Evolutionary conservation across 2,888 invertebrate species (phyloP), one percentile per base, ranked within the genome.

Genomic region (Rhabditoides inermis): DNA sequence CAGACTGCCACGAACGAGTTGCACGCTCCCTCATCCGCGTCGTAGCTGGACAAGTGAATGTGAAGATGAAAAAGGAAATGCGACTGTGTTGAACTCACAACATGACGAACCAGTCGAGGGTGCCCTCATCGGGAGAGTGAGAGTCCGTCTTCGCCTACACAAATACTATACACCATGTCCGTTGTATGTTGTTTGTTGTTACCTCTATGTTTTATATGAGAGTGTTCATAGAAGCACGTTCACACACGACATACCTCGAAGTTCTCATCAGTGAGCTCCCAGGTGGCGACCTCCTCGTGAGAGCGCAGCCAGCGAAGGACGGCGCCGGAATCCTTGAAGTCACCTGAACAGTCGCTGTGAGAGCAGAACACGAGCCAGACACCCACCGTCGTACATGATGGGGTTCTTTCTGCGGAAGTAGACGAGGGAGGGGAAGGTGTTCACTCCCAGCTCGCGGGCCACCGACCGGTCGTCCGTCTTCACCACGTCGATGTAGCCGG

Each of bases 391-490:
- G 81, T 90, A 92, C 77, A 90, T 87, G 79, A 90, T 90, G 77
- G 91, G 90, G 82, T 90, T 88, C 81, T 88, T 89, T 80, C 91
- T 88, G 81, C 91, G 86, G 83, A 90, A 92, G 80, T 91, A 92
- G 75, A 90, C 90, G 81, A 92, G 87, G 72, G 91, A 88, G 75
- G 92, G 92, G 81, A 91, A 91, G 80, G 84, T 89, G 79, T 86
- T 88, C 81, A 92, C 88, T 79, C 91, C 91, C 84, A 90, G 88
- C 77, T 90, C 89, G 79, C 90, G 90, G 68, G 92, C 91, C 77
- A 90, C 75, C 4, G 69, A 53, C 25, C 73, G 53, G 54, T 75
- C 75, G 49, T 75, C 74, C 4, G 74, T 72, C 55, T 75, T 75
- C 20, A 75, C 75, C 1, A 74, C 73, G 64, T 65, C 42, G 27